Base-by-base conservation (phyloP, 2,113 vertebrate species). In the Acanthisitta chloris region DNA sequence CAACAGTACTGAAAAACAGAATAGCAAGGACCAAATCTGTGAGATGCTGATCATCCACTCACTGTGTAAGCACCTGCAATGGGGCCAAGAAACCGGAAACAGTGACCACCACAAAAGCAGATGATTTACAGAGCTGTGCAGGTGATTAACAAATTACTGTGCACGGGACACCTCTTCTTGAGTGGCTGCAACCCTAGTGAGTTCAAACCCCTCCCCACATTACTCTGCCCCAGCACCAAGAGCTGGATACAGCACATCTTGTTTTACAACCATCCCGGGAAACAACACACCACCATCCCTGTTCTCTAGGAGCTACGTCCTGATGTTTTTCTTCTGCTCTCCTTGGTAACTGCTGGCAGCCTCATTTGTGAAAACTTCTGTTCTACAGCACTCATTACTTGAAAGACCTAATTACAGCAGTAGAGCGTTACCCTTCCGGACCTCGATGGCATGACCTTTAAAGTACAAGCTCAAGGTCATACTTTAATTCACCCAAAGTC, bases 391-490 rank as follows among this genome's bases (percentile, higher is more conserved):
- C 29, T 87, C 80, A 49, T 94, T 92, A 93, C 29, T 62, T 62
- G 45, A 52, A 91, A 87, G 48, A 67, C 55, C 74, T 90, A 89
- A 96, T 96, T 91, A 89, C 43, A 84, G 78, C 70, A 83, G 83
- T 10, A 84, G 43, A 64, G 65, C 86, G 62, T 33, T 31, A 66
- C 71, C 78, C 72, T 70, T 26, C 49, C 46, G 58, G 55, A 69
- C 49, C 59, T 46, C 1, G 1, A 90, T 36, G 76, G 58, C 48
- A 16, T 14, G 88, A 92, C 90, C 88, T 95, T 94, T 90, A 81
- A 79, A 92, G 71, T 62, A 76, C 54, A 69, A 90, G 66, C 88
- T 95, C 84, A 97, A 97, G 95, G 93, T 96, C 88, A 90, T 24
- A 26, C 73, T 91, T 87, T 74, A 79, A 94, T 86, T 88, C 93